Evolutionary conservation across 2,113 vertebrate genomes (phyloP), one percentile per base, ranked within the genome.

Genomic region (Pollimyrus isidori): DNA sequence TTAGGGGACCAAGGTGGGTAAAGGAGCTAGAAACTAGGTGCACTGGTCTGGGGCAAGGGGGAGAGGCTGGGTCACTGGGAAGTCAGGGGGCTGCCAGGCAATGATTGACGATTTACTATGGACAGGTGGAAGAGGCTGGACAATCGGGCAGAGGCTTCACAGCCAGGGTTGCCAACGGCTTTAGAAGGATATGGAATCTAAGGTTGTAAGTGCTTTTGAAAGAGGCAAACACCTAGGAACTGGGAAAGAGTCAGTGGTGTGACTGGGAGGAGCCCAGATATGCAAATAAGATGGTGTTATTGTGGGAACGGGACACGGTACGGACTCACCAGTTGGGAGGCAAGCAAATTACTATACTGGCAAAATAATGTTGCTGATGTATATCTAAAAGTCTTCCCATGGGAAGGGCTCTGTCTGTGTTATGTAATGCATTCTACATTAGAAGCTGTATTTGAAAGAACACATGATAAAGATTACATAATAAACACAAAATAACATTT

Each of bases 1-100:
- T 97, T 96, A 96, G 94, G 82, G 46, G 94, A 86, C 92, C 89
- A 89, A 88, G 86, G 88, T 73, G 21, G 82, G 21, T n/a, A n/a
- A 65, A 39, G 19, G 23, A 42, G 4, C 42, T 17, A 46, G 9
- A 48, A 39, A 88, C 35, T 88, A 48, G 53, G 21, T 42, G 82
- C 7, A 87, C 15, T 35, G 86, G 82, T 46, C 86, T 87, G 50
- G 86, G 50, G 49, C 26, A 39, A 35, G 30, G 23, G 82, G n/a
- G 21, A 21, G 11, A 23, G 21, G 3, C 4, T 26, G 82, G 42
- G 39, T n/a, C 45, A 49, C 21, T 5, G 30, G 11, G 30, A 17
- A 30, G 83, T 11, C 21, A 56, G 49, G 11, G 49, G 49, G 49
- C 5, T 52, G 26, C 15, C 50, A 15, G 30, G 2, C 17, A 53